Base-by-base conservation (phyloP, 2,797 vertebrate species). In the Sebastes kiyomatsui region DNA sequence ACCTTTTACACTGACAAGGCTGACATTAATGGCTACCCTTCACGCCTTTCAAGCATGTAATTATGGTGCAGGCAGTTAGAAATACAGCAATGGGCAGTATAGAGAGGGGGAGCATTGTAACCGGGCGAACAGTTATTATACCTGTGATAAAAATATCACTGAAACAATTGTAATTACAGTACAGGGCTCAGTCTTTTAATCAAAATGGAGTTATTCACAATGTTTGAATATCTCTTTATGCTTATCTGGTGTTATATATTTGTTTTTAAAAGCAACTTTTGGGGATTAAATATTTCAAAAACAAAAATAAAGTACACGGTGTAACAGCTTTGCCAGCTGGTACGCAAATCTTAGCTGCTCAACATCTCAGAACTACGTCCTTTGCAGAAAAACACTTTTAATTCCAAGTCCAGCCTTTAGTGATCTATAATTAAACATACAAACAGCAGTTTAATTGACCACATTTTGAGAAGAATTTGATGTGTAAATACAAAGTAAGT, bases 21-120 rank as follows among this genome's bases (percentile, higher is more conserved):
- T 83, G 87, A 81, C 87, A 62, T 81, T 86, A 86, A 91, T 88
- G 74, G 83, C 79, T 75, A 60, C 74, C 82, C 80, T 90, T 91
- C 79, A 84, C 16, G 70, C 65, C 68, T 73, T 27, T 75, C 72
- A 56, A 77, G 84, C 84, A 52, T 83, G 81, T 82, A 84, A 92
- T 91, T 70, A 86, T 46, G 70, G 46, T 27, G 75, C 80, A 67
- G 72, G 77, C 72, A n/a, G 61, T 74, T 73, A 59, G 67, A 84
- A 86, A 75, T 65, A 70, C 71, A 28, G 58, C 55, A 79, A 87
- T 77, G 74, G 67, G 54, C 67, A 75, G 66, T 79, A 73, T 74
- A 58, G 42, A 58, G 58, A 59, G 46, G 5, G 5, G 55, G 46
- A 28, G 49, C 75, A 49, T 33, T 77, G 58, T 60, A 16, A 54